Percentiles rank a stretch among this genome's conserved stretches.
Evolutionary conservation across 2,113 vertebrate genomes (phyloP).

Genomic region (Petromus typicus): DNA sequence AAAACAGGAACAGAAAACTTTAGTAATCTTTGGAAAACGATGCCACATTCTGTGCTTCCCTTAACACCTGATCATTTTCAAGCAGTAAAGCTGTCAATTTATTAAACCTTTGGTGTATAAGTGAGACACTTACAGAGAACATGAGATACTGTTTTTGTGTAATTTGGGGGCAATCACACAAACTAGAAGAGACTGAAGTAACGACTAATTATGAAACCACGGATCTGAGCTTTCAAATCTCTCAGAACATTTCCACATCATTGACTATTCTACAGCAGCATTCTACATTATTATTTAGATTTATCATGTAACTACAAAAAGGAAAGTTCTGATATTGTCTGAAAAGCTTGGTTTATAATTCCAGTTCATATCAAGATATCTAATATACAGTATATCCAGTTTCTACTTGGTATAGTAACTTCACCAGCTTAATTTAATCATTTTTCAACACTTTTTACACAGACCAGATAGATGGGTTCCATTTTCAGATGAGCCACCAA

Average conservation of each 20-base stretch:
- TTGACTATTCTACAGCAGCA: neutral
- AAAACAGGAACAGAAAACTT: neutral
- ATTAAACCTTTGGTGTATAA: neutral
- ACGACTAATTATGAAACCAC: neutral
- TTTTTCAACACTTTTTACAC: neutral
- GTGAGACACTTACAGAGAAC: constrained; percentile 14
- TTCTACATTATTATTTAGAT: neutral
- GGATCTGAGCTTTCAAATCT: neutral
- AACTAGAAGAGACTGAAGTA: neutral
- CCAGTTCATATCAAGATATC: neutral
- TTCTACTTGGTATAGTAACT: neutral
- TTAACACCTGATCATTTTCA: constrained; percentile 69
- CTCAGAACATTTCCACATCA: neutral
- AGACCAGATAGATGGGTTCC: neutral
- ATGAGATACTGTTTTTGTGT: neutral
- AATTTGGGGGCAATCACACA: constrained; percentile 14
- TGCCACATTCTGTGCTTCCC: constrained; percentile 41
- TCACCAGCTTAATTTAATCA: neutral
- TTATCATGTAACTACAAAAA: neutral
- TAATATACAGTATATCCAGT: neutral
- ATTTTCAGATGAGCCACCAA: neutral
- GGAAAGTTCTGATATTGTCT: neutral
- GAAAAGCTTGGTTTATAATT: neutral
- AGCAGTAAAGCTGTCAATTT: constrained; percentile 44
- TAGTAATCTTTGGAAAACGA: constrained; percentile 60